phyloP scores from a whole-genome alignment of 2,888 invertebrate species.

The Heliconius ethilla region DNA sequence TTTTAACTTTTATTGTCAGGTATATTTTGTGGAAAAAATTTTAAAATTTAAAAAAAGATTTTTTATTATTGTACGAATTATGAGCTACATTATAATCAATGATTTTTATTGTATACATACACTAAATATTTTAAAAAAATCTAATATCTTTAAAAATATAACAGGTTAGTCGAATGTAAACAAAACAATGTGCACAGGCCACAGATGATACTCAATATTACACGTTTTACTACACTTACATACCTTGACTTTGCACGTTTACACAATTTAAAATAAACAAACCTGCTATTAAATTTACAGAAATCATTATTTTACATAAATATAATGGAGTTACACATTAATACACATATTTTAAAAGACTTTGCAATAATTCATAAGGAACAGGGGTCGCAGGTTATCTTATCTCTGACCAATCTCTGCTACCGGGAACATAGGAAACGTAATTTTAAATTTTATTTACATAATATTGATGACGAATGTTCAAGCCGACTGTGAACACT shows the following conservation, averaged over 20 bases:
- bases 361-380: constrained; percentile 20
- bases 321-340: background rate
- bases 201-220: constrained; percentile 10
- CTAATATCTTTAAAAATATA: background rate
- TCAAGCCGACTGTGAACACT: too few species aligned
- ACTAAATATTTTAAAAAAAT: background rate
- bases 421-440: background rate
- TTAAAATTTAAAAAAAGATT: background rate
- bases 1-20: too few species aligned
- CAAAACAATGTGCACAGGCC: background rate
- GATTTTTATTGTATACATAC: background rate
- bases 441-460: constrained; percentile 2
- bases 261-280: constrained; percentile 25
- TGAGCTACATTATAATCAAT: background rate
- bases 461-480: background rate
- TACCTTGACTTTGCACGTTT: constrained; percentile 39
- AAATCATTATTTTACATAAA: constrained; percentile 27
- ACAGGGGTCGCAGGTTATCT: constrained; percentile 38
- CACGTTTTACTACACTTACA: background rate
- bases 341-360: background rate
- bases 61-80: background rate
- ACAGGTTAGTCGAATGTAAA: background rate
- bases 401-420: constrained; percentile 30
- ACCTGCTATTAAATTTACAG: constrained; percentile 4
- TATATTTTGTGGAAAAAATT: background rate